Percentiles rank a stretch among this genome's conserved stretches.
Conservation (phyloP, 2,888 invertebrate species). For the Neelides folsomi region DNA sequence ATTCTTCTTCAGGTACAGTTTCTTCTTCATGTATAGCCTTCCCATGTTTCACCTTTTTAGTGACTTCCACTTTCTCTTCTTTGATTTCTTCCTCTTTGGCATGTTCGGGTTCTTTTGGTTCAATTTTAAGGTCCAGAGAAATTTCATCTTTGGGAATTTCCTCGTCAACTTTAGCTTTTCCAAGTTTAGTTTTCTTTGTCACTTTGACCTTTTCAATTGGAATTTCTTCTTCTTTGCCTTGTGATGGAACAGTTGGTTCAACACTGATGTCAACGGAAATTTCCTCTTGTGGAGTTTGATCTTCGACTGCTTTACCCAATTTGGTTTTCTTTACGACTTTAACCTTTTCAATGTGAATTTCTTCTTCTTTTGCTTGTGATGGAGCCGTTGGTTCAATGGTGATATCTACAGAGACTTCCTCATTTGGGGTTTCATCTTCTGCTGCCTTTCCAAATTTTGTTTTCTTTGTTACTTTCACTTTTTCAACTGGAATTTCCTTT, state of each 20-base stretch:
- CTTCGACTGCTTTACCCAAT: slow-evolving; percentile 3
- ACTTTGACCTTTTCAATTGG: slow-evolving; percentile 4
- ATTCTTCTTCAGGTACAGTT: slow-evolving; percentile 28
- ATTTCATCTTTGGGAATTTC: slow-evolving; percentile 1
- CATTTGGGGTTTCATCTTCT: slow-evolving; percentile 26
- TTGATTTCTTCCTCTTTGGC: slow-evolving; percentile 5
- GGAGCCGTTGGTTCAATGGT: slow-evolving; percentile 1
- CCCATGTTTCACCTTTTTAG: slow-evolving; percentile 2
- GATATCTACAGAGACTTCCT: slow-evolving; percentile 34
- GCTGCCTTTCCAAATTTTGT: slow-evolving; percentile 33
- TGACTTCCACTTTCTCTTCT: slow-evolving; percentile 8
- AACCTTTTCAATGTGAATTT: slow-evolving; percentile 10
- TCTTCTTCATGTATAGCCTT: slow-evolving; percentile 35
- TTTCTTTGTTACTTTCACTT: slow-evolving; percentile 14
- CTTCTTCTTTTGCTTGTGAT: slow-evolving; percentile 8
- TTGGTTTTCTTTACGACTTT: slow-evolving; percentile 4
- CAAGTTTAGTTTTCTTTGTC: slow-evolving; percentile 2
- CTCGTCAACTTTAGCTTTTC: slow-evolving; percentile 5
- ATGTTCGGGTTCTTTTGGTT: not conserved
- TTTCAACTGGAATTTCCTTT: not conserved
- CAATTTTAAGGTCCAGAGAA: not conserved
- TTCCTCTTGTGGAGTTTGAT: slow-evolving; percentile 18
- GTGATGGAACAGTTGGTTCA: slow-evolving; percentile 35
- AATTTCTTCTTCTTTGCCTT: slow-evolving; percentile 19
- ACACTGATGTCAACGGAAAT: slow-evolving; percentile 23